Evolutionary conservation across 2,113 vertebrate species (phyloP).

Genomic region (Microtus richardsoni): DNA sequence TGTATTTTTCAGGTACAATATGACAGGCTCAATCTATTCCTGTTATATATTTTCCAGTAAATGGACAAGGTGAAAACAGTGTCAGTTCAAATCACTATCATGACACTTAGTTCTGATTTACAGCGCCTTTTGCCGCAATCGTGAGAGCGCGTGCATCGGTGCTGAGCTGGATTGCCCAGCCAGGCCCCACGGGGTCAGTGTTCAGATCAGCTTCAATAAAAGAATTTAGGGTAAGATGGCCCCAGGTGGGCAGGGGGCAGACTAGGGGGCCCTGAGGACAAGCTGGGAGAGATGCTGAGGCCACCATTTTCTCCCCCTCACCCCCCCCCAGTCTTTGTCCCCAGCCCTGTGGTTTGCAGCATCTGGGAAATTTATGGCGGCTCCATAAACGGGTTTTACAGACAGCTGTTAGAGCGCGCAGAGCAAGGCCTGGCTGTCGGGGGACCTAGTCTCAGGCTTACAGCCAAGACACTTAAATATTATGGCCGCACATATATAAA

Average conservation of each 20-base stretch:
- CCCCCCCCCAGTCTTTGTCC: constrained; percentile 56
- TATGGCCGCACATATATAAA: constrained; percentile 85
- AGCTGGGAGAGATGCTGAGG: constrained; percentile 46
- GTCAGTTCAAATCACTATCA: constrained; percentile 84
- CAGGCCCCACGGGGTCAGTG: constrained; percentile 32
- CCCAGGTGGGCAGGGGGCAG: constrained; percentile 70
- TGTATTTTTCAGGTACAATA: constrained; percentile 81
- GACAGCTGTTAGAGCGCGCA: constrained; percentile 84
- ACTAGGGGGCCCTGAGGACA: constrained; percentile 48
- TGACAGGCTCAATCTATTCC: constrained; percentile 81
- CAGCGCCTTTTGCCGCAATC: constrained; percentile 79
- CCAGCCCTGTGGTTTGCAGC: constrained; percentile 64
- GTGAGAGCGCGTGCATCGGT: constrained; percentile 72
- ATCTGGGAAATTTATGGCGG: constrained; percentile 79
- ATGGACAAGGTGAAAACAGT: constrained; percentile 84
- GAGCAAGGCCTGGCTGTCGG: constrained; percentile 82
- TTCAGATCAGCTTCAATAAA: constrained; percentile 63
- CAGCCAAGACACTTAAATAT: constrained; percentile 85
- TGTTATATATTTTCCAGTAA: constrained; percentile 83
- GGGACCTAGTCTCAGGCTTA: constrained; percentile 85
- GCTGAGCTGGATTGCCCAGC: constrained; percentile 61
- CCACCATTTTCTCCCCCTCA: constrained; percentile 24
- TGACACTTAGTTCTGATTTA: constrained; percentile 85
- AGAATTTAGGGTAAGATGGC: constrained; percentile 81
- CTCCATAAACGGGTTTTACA: constrained; percentile 84